These are phyloP conservation scores for Grantiella picta DNA, from an alignment of 2,113 vertebrate genomes.

Conservation along the genomic window DNA sequence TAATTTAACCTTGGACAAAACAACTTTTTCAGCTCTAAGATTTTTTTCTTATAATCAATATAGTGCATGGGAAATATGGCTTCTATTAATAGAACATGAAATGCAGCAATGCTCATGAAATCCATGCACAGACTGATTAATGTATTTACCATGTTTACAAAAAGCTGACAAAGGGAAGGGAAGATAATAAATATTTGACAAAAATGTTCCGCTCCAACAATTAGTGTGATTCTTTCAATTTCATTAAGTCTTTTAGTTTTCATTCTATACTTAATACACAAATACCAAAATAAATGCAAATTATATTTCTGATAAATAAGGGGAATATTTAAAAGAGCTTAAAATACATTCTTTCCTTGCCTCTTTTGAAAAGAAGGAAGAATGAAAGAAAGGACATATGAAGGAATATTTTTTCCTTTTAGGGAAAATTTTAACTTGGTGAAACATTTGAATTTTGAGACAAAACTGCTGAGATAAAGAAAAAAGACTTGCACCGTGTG, in stretches of 20 bases:
- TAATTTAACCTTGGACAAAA: constrained; percentile 12
- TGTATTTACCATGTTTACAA: constrained; percentile 16
- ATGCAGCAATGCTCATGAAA: constrained; percentile 40
- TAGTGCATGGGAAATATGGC: background rate
- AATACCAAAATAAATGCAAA: constrained; percentile 22
- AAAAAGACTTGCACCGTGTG: background rate
- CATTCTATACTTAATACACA: background rate
- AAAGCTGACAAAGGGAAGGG: background rate
- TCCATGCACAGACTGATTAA: constrained; percentile 44
- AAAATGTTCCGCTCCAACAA: background rate
- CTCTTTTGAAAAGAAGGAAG: background rate
- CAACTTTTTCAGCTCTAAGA: background rate
- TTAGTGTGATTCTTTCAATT: constrained; percentile 31
- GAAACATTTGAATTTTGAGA: background rate
- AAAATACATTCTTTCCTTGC: background rate
- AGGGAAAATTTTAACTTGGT: background rate
- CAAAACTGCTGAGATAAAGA: background rate
- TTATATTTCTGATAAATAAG: background rate
- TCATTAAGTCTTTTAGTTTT: constrained; percentile 28
- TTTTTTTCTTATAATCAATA: background rate
- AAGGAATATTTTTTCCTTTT: background rate
- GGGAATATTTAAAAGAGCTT: background rate
- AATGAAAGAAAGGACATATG: background rate
- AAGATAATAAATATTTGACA: constrained; percentile 39
- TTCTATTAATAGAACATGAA: constrained; percentile 58